Conservation (phyloP, 2,797 vertebrate genomes). For the Esox masquinongy region DNA sequence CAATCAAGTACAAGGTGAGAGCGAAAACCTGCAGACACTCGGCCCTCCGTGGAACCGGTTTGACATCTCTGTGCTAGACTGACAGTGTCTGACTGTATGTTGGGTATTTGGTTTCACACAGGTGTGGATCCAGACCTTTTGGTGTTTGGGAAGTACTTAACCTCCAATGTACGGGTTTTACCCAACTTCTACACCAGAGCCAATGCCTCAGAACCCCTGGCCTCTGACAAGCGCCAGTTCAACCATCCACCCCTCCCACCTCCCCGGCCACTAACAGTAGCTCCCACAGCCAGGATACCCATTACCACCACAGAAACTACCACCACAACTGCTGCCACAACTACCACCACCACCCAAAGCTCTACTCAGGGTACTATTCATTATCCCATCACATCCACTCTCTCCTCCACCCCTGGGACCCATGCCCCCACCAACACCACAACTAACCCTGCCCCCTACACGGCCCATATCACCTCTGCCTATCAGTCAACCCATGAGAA, state of each 20-base stretch:
- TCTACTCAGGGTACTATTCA: background rate
- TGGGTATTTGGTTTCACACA: slow-evolving; percentile 46
- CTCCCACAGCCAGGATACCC: slow-evolving; percentile 27
- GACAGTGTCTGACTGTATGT: background rate
- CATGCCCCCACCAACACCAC: slow-evolving; percentile 14
- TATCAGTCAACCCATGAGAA: slow-evolving; percentile 6
- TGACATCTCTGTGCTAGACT: no score
- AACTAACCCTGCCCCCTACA: background rate
- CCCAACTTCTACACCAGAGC: slow-evolving; percentile 68
- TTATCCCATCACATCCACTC: slow-evolving; percentile 10
- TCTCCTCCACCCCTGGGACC: slow-evolving; percentile 10
- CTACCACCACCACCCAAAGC: background rate
- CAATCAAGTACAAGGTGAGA: no score
- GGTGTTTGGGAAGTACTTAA: slow-evolving; percentile 85
- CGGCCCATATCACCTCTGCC: slow-evolving; percentile 11
- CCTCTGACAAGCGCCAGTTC: slow-evolving; percentile 76
- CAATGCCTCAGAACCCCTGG: slow-evolving; percentile 66
- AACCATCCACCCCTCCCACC: slow-evolving; percentile 54
- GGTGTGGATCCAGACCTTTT: slow-evolving; percentile 92
- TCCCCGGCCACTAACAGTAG: slow-evolving; percentile 43
- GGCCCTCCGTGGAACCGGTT: no score
- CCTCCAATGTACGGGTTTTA: slow-evolving; percentile 64
- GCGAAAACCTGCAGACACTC: no score
- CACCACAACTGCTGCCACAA: slow-evolving; percentile 8
- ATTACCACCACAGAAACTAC: slow-evolving; percentile 10